A percentile compares a stretch with the other conserved stretches of the same genome.
Evolutionary conservation across 1,140 invertebrate species (phyloP).

Genomic region (Halesus radiatus): DNA sequence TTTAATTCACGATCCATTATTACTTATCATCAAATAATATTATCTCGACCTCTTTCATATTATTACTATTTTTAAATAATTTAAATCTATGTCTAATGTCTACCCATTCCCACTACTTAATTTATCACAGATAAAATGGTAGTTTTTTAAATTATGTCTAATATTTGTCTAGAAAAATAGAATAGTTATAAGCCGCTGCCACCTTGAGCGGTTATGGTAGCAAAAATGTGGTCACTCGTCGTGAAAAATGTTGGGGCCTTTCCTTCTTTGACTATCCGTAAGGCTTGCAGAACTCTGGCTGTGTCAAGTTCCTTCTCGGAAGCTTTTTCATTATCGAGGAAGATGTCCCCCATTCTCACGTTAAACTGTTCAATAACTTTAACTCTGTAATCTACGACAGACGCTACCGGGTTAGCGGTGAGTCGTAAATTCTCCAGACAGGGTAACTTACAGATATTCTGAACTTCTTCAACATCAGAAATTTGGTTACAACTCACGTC

Average conservation of each 20-base stretch:
- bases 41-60: too few relatives aligned
- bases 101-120: constrained; percentile 18
- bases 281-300: constrained; percentile 88
- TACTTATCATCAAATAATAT: too few relatives aligned
- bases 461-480: constrained; percentile 84
- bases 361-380: constrained; percentile 90
- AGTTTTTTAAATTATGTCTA: not conserved
- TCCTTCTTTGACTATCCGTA: constrained; percentile 74
- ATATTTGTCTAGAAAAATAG: constrained; percentile 11
- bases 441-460: constrained; percentile 83
- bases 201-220: constrained; percentile 49
- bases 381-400: constrained; percentile 89
- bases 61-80: too few relatives aligned
- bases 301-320: constrained; percentile 92
- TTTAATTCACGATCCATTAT: too few relatives aligned
- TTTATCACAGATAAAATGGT: constrained; percentile 31
- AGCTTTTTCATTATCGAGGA: constrained; percentile 88
- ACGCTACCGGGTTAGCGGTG: constrained; percentile 90
- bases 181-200: constrained; percentile 52
- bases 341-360: constrained; percentile 81
- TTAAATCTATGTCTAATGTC: not conserved
- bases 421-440: constrained; percentile 89
- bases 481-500: constrained; percentile 91
- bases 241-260: constrained; percentile 66
- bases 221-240: constrained; percentile 46